These are phyloP conservation scores for Talpa occidentalis DNA, from an alignment of 2,113 vertebrate genomes.

Conservation along the genomic window DNA sequence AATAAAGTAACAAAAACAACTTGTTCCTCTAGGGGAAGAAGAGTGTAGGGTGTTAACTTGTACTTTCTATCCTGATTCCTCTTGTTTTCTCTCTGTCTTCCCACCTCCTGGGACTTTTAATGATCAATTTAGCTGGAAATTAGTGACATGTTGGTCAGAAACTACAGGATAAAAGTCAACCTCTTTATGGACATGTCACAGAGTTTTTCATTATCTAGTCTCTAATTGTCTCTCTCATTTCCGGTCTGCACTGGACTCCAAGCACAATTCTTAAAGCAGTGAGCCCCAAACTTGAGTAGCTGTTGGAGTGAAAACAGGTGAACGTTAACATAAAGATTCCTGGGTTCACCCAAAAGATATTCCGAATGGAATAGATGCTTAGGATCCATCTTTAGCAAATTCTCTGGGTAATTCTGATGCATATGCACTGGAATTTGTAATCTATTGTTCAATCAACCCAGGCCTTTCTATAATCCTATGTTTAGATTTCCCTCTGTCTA, in stretches of 20 bases:
- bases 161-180: neutral
- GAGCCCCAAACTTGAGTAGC: neutral
- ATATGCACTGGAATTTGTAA: neutral
- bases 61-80: neutral
- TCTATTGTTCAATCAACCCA: neutral
- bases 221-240: neutral
- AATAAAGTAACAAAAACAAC: neutral
- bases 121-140: neutral
- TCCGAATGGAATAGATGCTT: neutral
- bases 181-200: neutral
- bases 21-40: neutral
- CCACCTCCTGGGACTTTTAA: neutral
- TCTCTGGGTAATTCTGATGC: neutral
- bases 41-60: neutral
- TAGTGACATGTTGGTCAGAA: neutral
- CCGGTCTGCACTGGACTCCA: neutral
- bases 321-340: neutral
- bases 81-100: neutral
- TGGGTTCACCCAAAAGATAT: neutral
- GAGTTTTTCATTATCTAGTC: neutral
- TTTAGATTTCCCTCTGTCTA: neutral
- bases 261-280: neutral
- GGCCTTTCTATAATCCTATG: neutral
- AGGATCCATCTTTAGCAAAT: neutral
- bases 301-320: neutral